Evolutionary conservation across 1,140 invertebrate genomes (phyloP).

Genomic region (Drosophila ananassae): DNA sequence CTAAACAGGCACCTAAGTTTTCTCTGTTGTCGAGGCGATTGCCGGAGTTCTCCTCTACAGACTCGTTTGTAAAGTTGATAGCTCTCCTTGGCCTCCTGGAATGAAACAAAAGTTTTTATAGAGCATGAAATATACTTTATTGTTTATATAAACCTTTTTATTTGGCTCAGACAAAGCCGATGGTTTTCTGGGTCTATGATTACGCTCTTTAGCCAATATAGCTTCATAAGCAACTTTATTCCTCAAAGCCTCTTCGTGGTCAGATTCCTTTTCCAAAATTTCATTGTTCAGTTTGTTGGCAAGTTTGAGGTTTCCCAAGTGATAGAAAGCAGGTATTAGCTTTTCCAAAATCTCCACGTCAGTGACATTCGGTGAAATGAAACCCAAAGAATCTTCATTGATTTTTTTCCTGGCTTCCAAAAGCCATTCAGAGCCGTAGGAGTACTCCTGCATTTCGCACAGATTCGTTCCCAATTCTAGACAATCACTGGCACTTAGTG

Average conservation of each 20-base stretch:
- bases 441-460: conserved; percentile 95
- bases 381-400: not conserved
- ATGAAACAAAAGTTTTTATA: not conserved
- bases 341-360: conserved; percentile 44
- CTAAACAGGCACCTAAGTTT: conserved; percentile 89
- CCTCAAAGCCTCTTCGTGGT: conserved; percentile 28
- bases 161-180: not conserved
- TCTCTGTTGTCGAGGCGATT: conserved; percentile 45
- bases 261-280: conserved; percentile 38
- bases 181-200: not conserved
- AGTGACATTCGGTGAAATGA: conserved; percentile 19
- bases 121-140: not conserved
- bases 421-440: conserved; percentile 97
- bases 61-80: conserved; percentile 90
- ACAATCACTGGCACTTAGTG: conserved; percentile 93
- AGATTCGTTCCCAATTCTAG: conserved; percentile 96
- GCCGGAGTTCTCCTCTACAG: conserved; percentile 90
- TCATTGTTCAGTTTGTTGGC: conserved; percentile 56
- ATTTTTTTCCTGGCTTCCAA: conserved; percentile 87
- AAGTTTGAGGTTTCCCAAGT: conserved; percentile 53
- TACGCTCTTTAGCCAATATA: conserved; percentile 24
- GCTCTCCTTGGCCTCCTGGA: conserved; percentile 22
- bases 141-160: not conserved
- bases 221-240: conserved; percentile 34
- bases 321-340: conserved; percentile 24